A percentile compares a stretch with the other conserved stretches of the same genome.
These are phyloP conservation scores for Varanus komodoensis DNA, from an alignment of 2,113 vertebrate species.

Conservation along the genomic window DNA sequence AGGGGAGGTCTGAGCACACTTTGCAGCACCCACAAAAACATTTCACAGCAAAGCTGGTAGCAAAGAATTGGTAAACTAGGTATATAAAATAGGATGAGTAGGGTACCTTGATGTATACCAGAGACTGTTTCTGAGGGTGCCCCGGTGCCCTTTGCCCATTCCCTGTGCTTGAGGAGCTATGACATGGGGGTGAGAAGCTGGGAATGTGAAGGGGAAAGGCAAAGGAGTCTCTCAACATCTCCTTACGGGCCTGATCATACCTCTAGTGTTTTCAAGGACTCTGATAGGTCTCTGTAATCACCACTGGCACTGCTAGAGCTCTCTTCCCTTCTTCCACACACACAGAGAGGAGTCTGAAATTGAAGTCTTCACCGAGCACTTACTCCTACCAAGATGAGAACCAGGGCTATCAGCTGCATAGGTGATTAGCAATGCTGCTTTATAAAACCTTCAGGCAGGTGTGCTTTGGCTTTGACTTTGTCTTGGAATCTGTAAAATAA, in stretches of 20 bases:
- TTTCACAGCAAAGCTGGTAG: not conserved
- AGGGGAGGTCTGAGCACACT: too few species aligned
- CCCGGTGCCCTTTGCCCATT: too few species aligned
- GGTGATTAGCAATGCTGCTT: not conserved
- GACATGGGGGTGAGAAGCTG: not conserved
- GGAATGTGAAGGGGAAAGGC: too few species aligned
- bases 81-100: too few species aligned
- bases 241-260: not conserved
- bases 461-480: not conserved
- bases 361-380: not conserved
- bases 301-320: not conserved
- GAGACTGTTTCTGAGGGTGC: too few species aligned
- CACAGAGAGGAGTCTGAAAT: not conserved
- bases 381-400: not conserved
- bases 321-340: not conserved
- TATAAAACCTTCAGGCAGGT: not conserved
- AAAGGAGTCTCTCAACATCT: not conserved
- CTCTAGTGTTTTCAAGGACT: not conserved
- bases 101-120: too few species aligned
- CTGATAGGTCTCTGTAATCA: not conserved
- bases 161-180: not conserved
- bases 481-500: constrained; percentile 25
- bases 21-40: too few species aligned
- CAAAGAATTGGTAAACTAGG: too few species aligned
- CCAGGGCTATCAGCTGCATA: not conserved